A percentile compares a stretch with the other conserved stretches of the same genome.
phyloP scores from a whole-genome alignment of 2,113 vertebrate species.

The Neofelis nebulosa region DNA sequence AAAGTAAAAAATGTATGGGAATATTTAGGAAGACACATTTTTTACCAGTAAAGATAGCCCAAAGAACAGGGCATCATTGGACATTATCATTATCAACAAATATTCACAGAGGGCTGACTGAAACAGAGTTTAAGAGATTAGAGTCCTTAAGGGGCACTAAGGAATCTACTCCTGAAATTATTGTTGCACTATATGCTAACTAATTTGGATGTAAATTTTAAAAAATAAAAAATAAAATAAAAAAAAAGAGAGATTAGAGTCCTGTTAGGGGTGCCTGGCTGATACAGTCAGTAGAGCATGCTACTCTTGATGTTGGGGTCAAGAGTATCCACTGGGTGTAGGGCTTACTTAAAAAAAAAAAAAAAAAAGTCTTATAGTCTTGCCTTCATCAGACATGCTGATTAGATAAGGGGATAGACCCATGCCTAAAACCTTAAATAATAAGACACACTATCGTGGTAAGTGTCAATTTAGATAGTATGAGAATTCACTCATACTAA shows the following conservation, averaged over 20 bases:
- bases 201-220: no score
- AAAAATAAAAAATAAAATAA: no score
- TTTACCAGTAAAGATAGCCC: not conserved
- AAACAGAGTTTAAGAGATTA: not conserved
- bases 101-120: not conserved
- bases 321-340: not conserved
- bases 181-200: no score
- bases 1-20: not conserved
- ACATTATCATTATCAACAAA: not conserved
- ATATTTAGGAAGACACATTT: not conserved
- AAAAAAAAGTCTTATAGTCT: not conserved
- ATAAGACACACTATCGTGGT: not conserved
- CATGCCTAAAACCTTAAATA: not conserved
- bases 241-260: not conserved
- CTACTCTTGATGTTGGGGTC: not conserved
- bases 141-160: not conserved
- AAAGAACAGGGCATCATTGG: not conserved
- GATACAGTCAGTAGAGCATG: not conserved
- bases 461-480: not conserved
- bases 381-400: not conserved
- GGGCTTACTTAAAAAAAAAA: not conserved
- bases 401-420: not conserved
- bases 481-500: not conserved
- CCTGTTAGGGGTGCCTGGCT: not conserved
- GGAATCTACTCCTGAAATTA: no score